Evolutionary conservation across 2,797 vertebrate genomes (phyloP), one percentile per base, ranked within the genome.

Genomic region (Onychomys arenicola): DNA sequence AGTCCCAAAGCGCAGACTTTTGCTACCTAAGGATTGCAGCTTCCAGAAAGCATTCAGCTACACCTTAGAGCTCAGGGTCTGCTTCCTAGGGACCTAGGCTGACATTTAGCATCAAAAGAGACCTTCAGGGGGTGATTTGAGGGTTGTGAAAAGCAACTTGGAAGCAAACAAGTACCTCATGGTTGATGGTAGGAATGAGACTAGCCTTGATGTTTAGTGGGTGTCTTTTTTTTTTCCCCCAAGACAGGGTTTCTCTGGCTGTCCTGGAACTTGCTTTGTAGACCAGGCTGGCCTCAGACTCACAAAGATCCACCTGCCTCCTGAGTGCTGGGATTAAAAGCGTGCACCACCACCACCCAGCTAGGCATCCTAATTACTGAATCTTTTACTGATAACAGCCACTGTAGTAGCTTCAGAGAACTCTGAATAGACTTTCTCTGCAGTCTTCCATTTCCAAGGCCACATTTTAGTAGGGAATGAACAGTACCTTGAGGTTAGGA

Each of bases 21-120:
- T 57, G 10, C n/a, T 23, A 34, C 84, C 17, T 81, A 34, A 37
- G 75, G 49, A 84, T 34, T 65, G 43, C 27, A 63, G 90, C 5
- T 52, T 52, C 75, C 32, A 40, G 75, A 84, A 91, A 91, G 23
- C 29, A 80, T 87, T 49, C 77, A 37, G 46, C 19, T 59, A 49
- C 6, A 82, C 81, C 23, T 34, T 94, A 80, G 29, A 32, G 37
- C 77, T 69, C 25, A 23, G 57, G 34, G 52, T 89, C 61, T 19
- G 27, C 88, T 89, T 76, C 88, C 93, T 52, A 80, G 84, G 80
- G 90, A 76, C 29, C 6, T 0, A 78, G 32, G 27, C 46, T 91
- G 86, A 57, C n/a, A 57, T 91, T 91, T 94, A 91, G 13, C 73
- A 52, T 6, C 90, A 71, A 65, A 91, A 90, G 90, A 95, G 10